Percentiles rank a stretch among this genome's conserved stretches.
Evolutionary conservation across 2,888 invertebrate genomes (phyloP).

Genomic region (Andrena fulva): DNA sequence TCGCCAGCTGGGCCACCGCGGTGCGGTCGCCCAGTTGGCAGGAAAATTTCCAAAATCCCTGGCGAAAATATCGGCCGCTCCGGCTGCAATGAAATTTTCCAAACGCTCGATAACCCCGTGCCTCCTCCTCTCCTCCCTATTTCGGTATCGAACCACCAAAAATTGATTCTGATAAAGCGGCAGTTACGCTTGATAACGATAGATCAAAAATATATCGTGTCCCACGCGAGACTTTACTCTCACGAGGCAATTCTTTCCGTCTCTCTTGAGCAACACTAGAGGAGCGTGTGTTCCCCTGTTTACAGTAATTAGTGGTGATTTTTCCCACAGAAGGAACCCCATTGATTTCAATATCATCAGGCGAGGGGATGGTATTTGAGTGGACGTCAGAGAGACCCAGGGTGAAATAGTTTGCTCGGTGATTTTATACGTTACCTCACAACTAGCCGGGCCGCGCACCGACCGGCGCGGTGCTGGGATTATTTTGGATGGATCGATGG

Average conservation of each 20-base stretch:
- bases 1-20: neutral
- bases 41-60: constrained; percentile 14
- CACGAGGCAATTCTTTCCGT: too few relatives aligned
- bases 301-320: too few relatives aligned
- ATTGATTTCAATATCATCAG: too few relatives aligned
- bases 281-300: too few relatives aligned
- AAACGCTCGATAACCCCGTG: neutral
- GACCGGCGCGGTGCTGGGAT: constrained; percentile 29
- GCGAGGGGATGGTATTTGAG: neutral
- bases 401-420: constrained; percentile 33
- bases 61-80: neutral
- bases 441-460: neutral
- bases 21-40: neutral
- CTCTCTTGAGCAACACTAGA: too few relatives aligned
- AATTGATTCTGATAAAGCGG: too few relatives aligned
- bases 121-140: neutral
- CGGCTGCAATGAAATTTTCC: neutral
- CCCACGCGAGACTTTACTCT: too few relatives aligned
- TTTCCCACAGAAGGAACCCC: too few relatives aligned
- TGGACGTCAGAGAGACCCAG: constrained; percentile 17
- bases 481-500: constrained; percentile 59
- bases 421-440: constrained; percentile 53
- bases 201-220: too few relatives aligned
- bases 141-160: too few relatives aligned
- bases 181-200: too few relatives aligned